These are phyloP conservation scores for Cryptus armator DNA, from an alignment of 2,888 invertebrate species.

Conservation along the genomic window DNA sequence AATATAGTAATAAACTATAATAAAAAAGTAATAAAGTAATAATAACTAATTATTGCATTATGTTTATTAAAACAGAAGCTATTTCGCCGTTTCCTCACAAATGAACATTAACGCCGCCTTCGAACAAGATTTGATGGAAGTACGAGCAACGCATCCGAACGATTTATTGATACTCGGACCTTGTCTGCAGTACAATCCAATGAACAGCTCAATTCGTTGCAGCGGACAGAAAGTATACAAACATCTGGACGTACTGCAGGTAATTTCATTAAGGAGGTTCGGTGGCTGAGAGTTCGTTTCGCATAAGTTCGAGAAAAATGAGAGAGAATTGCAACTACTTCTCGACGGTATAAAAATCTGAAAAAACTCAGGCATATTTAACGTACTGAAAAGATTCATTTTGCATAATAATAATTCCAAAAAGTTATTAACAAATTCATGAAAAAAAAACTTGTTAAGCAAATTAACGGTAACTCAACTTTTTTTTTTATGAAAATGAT, in stretches of 20 bases:
- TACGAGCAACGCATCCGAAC: constrained; percentile 85
- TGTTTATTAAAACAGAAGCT: constrained; percentile 66
- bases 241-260: constrained; percentile 90
- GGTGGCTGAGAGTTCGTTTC: too few relatives aligned
- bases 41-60: background rate
- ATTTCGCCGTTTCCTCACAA: constrained; percentile 90
- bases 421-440: too few relatives aligned
- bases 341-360: too few relatives aligned
- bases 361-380: too few relatives aligned
- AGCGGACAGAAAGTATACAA: constrained; percentile 88
- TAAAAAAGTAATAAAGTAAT: background rate
- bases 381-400: too few relatives aligned
- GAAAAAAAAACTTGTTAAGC: too few relatives aligned
- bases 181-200: constrained; percentile 84
- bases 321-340: too few relatives aligned
- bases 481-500: too few relatives aligned
- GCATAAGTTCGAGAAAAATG: too few relatives aligned
- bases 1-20: background rate
- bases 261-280: too few relatives aligned
- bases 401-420: too few relatives aligned
- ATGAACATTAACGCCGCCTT: constrained; percentile 90
- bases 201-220: constrained; percentile 89
- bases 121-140: constrained; percentile 86
- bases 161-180: constrained; percentile 86
- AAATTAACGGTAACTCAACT: too few relatives aligned